Percentiles rank a stretch among this genome's conserved stretches.
These are phyloP conservation scores for Argyrosomus japonicus DNA, from an alignment of 2,113 vertebrate genomes.

Conservation along the genomic window DNA sequence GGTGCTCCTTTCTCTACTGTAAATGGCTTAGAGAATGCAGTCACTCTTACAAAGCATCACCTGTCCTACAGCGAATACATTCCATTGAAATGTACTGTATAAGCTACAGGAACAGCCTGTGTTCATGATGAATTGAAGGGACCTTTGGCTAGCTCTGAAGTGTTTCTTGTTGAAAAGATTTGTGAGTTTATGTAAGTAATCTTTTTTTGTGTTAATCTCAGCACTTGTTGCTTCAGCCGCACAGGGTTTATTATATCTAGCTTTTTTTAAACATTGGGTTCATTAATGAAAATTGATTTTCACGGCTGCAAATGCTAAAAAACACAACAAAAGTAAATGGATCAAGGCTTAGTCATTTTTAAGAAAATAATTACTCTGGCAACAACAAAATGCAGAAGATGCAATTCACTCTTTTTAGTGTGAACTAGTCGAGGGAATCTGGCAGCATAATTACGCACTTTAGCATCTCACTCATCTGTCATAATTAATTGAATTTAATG, in stretches of 20 bases:
- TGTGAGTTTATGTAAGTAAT: constrained; percentile 12
- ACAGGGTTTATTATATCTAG: neutral
- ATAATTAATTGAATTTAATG: neutral
- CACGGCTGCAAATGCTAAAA: neutral
- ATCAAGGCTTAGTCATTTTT: neutral
- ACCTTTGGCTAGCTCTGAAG: constrained; percentile 12
- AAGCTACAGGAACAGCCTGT: neutral
- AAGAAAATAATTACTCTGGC: neutral
- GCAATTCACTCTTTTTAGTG: neutral
- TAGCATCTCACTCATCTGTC: neutral
- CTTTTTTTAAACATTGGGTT: neutral
- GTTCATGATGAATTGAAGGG: constrained; percentile 8
- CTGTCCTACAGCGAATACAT: neutral
- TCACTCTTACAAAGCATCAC: neutral
- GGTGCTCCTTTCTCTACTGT: neutral
- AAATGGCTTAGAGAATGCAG: neutral
- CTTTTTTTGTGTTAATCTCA: constrained; percentile 8
- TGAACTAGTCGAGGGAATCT: neutral
- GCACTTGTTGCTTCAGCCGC: constrained; percentile 7
- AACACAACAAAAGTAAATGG: neutral
- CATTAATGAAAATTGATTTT: constrained; percentile 31
- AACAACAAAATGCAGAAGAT: neutral
- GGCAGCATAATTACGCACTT: neutral
- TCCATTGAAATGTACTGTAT: neutral
- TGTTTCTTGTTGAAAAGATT: constrained; percentile 17